Percentiles rank a stretch among this genome's conserved stretches.
Evolutionary conservation across 2,113 vertebrate genomes (phyloP).

Genomic region (Oncorhynchus clarkii): DNA sequence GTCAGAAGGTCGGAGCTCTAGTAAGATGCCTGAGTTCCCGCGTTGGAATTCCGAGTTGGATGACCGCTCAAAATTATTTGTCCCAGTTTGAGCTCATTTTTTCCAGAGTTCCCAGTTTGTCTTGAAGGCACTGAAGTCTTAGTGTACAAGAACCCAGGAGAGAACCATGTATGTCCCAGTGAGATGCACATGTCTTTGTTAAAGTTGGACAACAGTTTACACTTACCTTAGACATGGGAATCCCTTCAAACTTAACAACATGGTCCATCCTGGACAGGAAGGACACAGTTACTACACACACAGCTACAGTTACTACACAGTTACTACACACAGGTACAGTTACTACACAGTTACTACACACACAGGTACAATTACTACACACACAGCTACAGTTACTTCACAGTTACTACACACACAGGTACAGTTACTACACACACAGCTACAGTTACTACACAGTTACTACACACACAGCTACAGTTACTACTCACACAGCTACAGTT

Average conservation of each 20-base stretch:
- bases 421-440: not conserved
- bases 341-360: not conserved
- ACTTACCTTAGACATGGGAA: constrained; percentile 76
- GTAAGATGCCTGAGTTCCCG: not conserved
- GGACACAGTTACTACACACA: not conserved
- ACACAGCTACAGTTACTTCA: too few relatives aligned
- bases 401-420: not conserved
- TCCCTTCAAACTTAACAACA: constrained; percentile 56
- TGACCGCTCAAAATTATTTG: too few relatives aligned
- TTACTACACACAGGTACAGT: not conserved
- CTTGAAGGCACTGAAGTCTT: too few relatives aligned
- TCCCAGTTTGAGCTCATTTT: too few relatives aligned
- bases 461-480: too few relatives aligned
- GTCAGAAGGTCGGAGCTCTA: too few relatives aligned
- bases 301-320: too few relatives aligned
- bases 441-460: too few relatives aligned
- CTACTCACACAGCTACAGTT: too few relatives aligned
- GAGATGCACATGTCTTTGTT: not conserved
- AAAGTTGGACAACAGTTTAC: too few relatives aligned
- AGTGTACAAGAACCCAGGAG: too few relatives aligned
- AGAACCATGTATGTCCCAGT: not conserved
- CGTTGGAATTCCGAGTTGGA: not conserved
- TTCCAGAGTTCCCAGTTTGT: not conserved
- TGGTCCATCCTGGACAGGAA: constrained; percentile 60
- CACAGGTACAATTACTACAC: too few relatives aligned